phyloP scores from a whole-genome alignment of 2,797 vertebrate genomes.

The Phrynocephalus forsythii region DNA sequence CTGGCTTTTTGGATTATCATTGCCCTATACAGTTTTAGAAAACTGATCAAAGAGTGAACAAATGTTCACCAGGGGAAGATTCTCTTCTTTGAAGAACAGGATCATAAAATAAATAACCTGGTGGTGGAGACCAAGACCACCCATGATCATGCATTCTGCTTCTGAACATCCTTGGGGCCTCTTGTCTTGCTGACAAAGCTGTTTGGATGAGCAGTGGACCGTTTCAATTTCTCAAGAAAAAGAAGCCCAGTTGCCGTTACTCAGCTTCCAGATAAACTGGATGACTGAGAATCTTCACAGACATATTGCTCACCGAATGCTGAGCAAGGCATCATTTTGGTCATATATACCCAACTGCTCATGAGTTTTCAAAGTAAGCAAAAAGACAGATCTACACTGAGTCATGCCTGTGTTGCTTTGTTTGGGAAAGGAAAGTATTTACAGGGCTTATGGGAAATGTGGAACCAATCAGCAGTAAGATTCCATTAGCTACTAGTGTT shows the following conservation, averaged over 20 bases:
- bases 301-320: neutral
- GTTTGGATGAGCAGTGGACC: too few relatives aligned
- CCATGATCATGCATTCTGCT: neutral
- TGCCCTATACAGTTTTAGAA: neutral
- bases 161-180: neutral
- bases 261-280: too few relatives aligned
- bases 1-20: neutral
- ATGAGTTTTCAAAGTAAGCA: conserved; percentile 6
- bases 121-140: neutral
- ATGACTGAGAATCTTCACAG: too few relatives aligned
- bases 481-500: conserved; percentile 14
- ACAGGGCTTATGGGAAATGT: conserved; percentile 10
- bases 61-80: neutral
- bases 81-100: neutral
- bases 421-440: conserved; percentile 16
- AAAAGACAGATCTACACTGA: neutral
- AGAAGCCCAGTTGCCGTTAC: too few relatives aligned
- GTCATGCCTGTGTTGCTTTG: conserved; percentile 4
- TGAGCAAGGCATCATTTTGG: neutral
- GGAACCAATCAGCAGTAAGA: conserved; percentile 21
- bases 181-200: neutral
- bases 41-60: neutral
- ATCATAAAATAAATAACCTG: neutral
- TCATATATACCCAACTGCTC: neutral
- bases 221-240: too few relatives aligned